These are phyloP conservation scores for Drosophila bifasciata DNA, from an alignment of 1,140 invertebrate species.

Conservation along the genomic window DNA sequence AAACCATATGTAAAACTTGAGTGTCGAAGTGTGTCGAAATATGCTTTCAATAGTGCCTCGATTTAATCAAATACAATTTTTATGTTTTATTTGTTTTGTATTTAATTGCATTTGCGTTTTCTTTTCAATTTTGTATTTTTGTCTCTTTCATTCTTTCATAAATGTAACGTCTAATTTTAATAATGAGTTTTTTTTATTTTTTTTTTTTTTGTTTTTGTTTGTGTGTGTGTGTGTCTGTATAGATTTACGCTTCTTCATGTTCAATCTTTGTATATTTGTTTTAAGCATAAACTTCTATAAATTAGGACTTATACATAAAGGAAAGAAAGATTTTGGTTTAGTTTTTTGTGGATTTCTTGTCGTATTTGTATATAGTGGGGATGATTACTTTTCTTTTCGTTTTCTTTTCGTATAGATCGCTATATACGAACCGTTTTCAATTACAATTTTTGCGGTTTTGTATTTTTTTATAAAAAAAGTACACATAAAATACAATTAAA, in stretches of 20 bases:
- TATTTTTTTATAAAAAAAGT: constrained; percentile 83
- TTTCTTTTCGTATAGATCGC: constrained; percentile 51
- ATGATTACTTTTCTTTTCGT: constrained; percentile 68
- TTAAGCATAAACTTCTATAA: constrained; percentile 52
- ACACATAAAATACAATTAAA: constrained; percentile 84
- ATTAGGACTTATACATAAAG: constrained; percentile 75
- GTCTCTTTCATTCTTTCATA: constrained; percentile 78
- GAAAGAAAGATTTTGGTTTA: constrained; percentile 77
- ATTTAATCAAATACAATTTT: constrained; percentile 60
- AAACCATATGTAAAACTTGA: constrained; percentile 69
- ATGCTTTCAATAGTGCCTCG: constrained; percentile 24
- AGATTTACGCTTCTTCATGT: constrained; percentile 34
- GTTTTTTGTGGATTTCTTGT: constrained; percentile 40
- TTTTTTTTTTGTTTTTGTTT: constrained; percentile 44
- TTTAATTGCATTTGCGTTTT: constrained; percentile 81
- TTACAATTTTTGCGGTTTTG: constrained; percentile 64
- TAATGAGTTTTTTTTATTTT: constrained; percentile 64
- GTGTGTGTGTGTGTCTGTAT: constrained; percentile 50
- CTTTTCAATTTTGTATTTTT: constrained; percentile 56
- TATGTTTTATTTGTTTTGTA: constrained; percentile 70
- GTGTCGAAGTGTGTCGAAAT: constrained; percentile 28
- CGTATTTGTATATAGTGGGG: constrained; percentile 74
- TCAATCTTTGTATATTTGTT: constrained; percentile 31
- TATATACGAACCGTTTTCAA: constrained; percentile 52
- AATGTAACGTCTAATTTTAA: constrained; percentile 83